A percentile compares a stretch with the other conserved stretches of the same genome.
Evolutionary conservation across 2,888 invertebrate genomes (phyloP).

Genomic region (Polyommatus iphigenia): DNA sequence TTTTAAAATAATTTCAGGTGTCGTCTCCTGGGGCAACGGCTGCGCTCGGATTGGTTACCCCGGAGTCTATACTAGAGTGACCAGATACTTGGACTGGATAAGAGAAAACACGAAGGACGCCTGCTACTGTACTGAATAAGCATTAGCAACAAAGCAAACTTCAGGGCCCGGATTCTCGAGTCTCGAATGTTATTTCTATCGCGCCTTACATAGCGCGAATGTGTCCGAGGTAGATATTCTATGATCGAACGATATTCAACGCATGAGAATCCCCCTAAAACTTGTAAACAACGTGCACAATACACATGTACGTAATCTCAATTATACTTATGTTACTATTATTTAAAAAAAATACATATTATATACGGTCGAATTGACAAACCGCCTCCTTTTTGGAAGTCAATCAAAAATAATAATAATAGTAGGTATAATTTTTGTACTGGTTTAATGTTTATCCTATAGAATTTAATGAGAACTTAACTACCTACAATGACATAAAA

Average conservation of each 20-base stretch:
- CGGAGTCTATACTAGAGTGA: slow-evolving; percentile 91
- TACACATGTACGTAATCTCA: background rate
- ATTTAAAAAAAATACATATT: background rate
- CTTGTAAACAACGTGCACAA: background rate
- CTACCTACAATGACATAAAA: background rate
- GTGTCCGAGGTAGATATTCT: no score
- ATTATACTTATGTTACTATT: background rate
- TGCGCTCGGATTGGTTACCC: slow-evolving; percentile 92
- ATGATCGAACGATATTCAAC: no score
- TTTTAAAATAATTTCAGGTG: slow-evolving; percentile 70
- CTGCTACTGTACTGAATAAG: slow-evolving; percentile 86
- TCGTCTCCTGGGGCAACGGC: slow-evolving; percentile 95
- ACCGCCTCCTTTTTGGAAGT: background rate
- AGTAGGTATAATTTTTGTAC: background rate
- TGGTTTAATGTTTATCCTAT: background rate
- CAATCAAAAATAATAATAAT: background rate
- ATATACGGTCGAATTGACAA: no score
- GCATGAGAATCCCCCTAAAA: background rate
- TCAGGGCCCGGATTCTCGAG: background rate
- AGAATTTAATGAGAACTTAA: background rate
- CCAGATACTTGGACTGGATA: slow-evolving; percentile 91
- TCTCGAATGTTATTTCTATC: no score
- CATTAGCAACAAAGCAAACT: background rate
- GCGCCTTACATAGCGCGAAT: no score
- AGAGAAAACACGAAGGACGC: slow-evolving; percentile 88